Conservation (phyloP, 1,140 invertebrate species). For the Papilio polytes region DNA sequence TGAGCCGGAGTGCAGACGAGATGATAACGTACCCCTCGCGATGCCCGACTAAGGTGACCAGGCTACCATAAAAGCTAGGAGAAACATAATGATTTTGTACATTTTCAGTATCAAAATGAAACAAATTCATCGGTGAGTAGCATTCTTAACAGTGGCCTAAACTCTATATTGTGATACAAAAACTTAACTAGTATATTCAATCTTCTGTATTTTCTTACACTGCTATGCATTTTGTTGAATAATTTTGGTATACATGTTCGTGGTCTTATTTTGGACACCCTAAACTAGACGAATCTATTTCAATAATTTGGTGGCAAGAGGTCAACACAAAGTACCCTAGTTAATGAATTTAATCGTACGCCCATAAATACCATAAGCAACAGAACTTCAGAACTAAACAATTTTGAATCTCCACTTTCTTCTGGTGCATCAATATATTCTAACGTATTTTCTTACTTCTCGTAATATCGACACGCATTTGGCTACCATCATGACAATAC, state of each 20-base stretch:
- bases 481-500: not conserved
- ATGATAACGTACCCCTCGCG: conserved; percentile 23
- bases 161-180: not conserved
- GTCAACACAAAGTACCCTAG: not conserved
- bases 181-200: not conserved
- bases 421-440: too few relatives aligned
- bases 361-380: not conserved
- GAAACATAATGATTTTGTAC: not conserved
- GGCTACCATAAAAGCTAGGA: not conserved
- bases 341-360: not conserved
- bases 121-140: not conserved
- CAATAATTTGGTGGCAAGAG: not conserved
- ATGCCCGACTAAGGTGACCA: not conserved
- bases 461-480: not conserved
- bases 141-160: too few relatives aligned
- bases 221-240: too few relatives aligned
- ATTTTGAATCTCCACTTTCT: not conserved
- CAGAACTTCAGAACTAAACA: not conserved
- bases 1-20: not conserved
- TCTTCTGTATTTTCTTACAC: too few relatives aligned
- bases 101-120: not conserved
- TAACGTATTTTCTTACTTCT: too few relatives aligned
- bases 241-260: not conserved
- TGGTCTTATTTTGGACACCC: not conserved
- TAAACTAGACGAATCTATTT: not conserved